Percentiles rank a stretch among this genome's conserved stretches.
These are phyloP conservation scores for Manacus vitellinus DNA, from an alignment of 2,113 vertebrate species.

Conservation along the genomic window DNA sequence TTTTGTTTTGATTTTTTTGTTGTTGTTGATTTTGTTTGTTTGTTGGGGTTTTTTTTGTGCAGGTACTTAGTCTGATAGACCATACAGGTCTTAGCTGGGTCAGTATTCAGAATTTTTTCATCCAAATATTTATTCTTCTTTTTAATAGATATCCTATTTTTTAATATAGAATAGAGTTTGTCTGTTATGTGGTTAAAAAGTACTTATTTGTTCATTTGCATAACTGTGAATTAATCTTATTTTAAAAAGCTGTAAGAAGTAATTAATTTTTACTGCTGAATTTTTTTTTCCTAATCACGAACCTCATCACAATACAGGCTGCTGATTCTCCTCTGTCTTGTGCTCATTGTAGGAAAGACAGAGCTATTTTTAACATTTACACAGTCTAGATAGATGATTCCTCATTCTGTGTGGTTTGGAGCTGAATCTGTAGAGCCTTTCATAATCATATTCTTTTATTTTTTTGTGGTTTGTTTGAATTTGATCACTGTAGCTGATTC, in stretches of 20 bases:
- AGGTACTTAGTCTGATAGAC: background rate
- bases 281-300: slow-evolving; percentile 19
- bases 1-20: background rate
- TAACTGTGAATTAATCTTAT: slow-evolving; percentile 53
- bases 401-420: slow-evolving; percentile 70
- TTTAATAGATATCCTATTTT: background rate
- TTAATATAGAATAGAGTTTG: background rate
- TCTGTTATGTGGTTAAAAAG: background rate
- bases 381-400: slow-evolving; percentile 75
- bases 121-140: background rate
- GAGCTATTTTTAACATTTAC: slow-evolving; percentile 81
- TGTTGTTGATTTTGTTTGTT: too few species aligned
- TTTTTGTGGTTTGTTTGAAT: slow-evolving; percentile 73
- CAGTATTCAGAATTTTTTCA: background rate
- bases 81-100: background rate
- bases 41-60: background rate
- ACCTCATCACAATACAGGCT: slow-evolving; percentile 66
- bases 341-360: slow-evolving; percentile 75
- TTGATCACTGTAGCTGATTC: slow-evolving; percentile 80
- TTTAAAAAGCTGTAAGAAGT: slow-evolving; percentile 40
- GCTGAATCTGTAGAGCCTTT: slow-evolving; percentile 76
- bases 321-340: slow-evolving; percentile 67
- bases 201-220: slow-evolving; percentile 1
- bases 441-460: slow-evolving; percentile 71
- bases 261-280: slow-evolving; percentile 57